Base-by-base conservation (phyloP, 1,140 invertebrate species). In the Galendromus occidentalis region DNA sequence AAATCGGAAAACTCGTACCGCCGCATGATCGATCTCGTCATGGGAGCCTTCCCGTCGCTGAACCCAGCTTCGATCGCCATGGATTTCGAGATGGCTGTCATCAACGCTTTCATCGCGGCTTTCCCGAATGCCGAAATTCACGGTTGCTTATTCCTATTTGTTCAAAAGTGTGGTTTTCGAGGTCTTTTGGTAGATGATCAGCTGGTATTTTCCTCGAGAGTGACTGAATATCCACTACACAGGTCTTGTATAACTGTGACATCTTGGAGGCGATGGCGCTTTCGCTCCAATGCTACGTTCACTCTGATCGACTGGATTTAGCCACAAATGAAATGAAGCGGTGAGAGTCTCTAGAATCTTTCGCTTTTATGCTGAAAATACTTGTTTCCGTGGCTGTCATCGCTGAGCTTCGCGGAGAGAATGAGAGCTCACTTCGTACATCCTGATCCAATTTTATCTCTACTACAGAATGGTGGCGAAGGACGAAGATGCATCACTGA, bases 401-500 rank as follows among this genome's bases (percentile, higher is more conserved):
- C n/a, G n/a, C n/a, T n/a, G n/a, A n/a, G n/a, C n/a, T n/a, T n/a
- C n/a, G n/a, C n/a, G n/a, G n/a, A n/a, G n/a, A n/a, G n/a, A n/a
- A n/a, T n/a, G n/a, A n/a, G n/a, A n/a, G n/a, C n/a, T n/a, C n/a
- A n/a, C n/a, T n/a, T n/a, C n/a, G n/a, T n/a, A n/a, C n/a, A n/a
- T n/a, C n/a, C n/a, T n/a, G n/a, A n/a, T n/a, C n/a, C n/a, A n/a
- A n/a, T 39, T 9, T 6, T 39, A 6, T 39, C 4, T 39, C 9
- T 39, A 39, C 9, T 85, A 89, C 93, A 76, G 93, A 97, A 69
- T 59, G 51, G 22, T 59, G 14, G 25, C 51, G 17, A 87, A 86
- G 68, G 94, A 98, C 77, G 95, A 98, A 77, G 95, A 99, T 79
- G 86, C 87, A 14, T 96, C 91, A 1, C 75, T 98, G 0, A 95